phyloP scores from a whole-genome alignment of 2,888 invertebrate species.

The Ommatoiulus sabulosus region DNA sequence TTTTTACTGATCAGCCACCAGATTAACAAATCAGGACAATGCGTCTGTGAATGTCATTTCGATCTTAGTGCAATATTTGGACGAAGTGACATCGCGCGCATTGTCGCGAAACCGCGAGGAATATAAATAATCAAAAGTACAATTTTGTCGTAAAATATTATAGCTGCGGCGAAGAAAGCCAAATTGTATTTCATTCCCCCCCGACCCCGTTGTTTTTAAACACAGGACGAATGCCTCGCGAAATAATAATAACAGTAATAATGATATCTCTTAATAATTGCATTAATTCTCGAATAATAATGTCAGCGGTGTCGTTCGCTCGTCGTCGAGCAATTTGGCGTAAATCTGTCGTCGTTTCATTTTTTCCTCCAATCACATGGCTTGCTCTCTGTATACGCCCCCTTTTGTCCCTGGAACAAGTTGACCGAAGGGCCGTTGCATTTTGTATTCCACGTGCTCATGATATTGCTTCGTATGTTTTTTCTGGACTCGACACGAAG shows the following conservation, averaged over 20 bases:
- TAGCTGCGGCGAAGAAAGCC: slow-evolving; percentile 37
- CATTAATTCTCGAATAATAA: slow-evolving; percentile 17
- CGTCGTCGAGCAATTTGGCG: slow-evolving; percentile 11
- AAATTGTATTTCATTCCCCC: slow-evolving; percentile 28
- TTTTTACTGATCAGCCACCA: slow-evolving; percentile 27
- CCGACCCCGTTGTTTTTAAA: slow-evolving; percentile 12
- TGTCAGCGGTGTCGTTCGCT: slow-evolving; percentile 47
- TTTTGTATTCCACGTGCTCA: slow-evolving; percentile 38
- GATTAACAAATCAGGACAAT: slow-evolving; percentile 4
- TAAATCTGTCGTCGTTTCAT: slow-evolving; percentile 31
- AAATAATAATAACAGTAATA: slow-evolving; percentile 47
- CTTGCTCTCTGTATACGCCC: slow-evolving; percentile 27
- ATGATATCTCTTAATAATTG: slow-evolving; percentile 38
- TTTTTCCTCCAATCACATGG: slow-evolving; percentile 32
- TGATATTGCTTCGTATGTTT: neutral
- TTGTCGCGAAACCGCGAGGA: neutral
- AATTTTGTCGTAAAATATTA: slow-evolving; percentile 38
- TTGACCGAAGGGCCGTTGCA: neutral
- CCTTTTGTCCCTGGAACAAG: neutral
- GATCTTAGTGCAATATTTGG: neutral
- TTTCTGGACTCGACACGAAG: neutral
- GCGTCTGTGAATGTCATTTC: neutral
- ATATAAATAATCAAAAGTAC: slow-evolving; percentile 44
- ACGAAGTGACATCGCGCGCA: neutral
- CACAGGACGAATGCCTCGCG: slow-evolving; percentile 31